These are phyloP conservation scores for Bombus haemorrhoidalis DNA, from an alignment of 1,140 invertebrate species.

Conservation along the genomic window DNA sequence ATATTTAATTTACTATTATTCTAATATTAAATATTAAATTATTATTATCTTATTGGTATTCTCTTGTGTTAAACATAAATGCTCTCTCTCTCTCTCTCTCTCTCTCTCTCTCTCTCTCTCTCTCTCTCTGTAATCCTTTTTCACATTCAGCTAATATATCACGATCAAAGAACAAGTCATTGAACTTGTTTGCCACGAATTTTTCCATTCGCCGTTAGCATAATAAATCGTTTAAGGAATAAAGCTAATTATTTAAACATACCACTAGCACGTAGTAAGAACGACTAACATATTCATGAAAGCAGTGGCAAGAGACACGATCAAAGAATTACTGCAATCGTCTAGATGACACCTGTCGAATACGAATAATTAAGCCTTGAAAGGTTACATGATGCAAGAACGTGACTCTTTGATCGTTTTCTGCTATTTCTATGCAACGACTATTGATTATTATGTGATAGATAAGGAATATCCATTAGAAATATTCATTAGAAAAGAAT, in stretches of 20 bases:
- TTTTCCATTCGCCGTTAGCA: background rate
- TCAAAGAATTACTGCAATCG: constrained; percentile 12
- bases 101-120: too few relatives aligned
- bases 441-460: background rate
- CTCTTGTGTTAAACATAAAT: too few relatives aligned
- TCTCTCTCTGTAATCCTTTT: too few relatives aligned
- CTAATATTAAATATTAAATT: too few relatives aligned
- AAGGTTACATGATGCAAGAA: background rate
- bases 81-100: too few relatives aligned
- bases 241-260: background rate
- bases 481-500: background rate
- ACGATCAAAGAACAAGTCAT: background rate
- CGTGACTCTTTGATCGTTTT: background rate
- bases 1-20: too few relatives aligned
- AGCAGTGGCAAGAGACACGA: background rate
- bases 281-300: background rate
- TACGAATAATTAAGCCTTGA: constrained; percentile 27
- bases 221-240: background rate
- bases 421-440: background rate
- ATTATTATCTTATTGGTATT: too few relatives aligned
- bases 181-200: background rate
- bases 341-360: background rate
- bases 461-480: too few relatives aligned
- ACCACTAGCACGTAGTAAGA: background rate
- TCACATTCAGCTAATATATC: background rate